These are phyloP conservation scores for Holothuria scabra DNA, from an alignment of 53 echinoderm and acorn worm species.

Conservation along the genomic window DNA sequence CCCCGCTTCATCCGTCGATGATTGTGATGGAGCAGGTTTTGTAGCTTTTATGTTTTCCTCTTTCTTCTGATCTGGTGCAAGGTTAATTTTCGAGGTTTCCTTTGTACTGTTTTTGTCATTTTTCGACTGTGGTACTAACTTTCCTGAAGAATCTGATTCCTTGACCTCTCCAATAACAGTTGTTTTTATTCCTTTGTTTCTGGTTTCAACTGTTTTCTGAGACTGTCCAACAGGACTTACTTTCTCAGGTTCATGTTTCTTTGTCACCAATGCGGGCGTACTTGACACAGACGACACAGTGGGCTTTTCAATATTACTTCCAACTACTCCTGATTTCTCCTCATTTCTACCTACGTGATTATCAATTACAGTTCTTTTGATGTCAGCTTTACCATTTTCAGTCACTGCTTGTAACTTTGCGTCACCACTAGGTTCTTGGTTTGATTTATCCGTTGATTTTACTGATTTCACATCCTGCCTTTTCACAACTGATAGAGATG, in stretches of 20 bases:
- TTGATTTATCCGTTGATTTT: neutral
- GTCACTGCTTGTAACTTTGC: neutral
- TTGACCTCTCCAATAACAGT: conserved; percentile 3
- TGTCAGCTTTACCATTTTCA: neutral
- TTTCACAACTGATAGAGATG: neutral
- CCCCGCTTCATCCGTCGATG: neutral
- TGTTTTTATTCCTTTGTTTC: neutral
- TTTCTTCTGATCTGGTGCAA: too few relatives aligned
- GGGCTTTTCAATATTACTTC: too few relatives aligned
- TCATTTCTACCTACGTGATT: too few relatives aligned
- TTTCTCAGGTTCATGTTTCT: neutral
- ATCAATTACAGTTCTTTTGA: conserved; percentile 20
- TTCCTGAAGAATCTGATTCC: too few relatives aligned
- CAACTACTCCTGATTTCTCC: too few relatives aligned
- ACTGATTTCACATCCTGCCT: neutral
- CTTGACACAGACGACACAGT: too few relatives aligned
- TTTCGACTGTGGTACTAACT: too few relatives aligned
- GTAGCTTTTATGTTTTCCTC: neutral
- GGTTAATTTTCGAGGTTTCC: neutral
- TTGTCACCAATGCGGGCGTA: neutral
- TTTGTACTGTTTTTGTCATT: too few relatives aligned
- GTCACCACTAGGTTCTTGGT: neutral
- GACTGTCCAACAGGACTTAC: neutral
- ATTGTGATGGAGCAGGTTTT: neutral
- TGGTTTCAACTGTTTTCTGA: neutral